A percentile compares a stretch with the other conserved stretches of the same genome.
These are phyloP conservation scores for Muscidifurax raptorellus DNA, from an alignment of 1,140 invertebrate genomes.

Conservation along the genomic window DNA sequence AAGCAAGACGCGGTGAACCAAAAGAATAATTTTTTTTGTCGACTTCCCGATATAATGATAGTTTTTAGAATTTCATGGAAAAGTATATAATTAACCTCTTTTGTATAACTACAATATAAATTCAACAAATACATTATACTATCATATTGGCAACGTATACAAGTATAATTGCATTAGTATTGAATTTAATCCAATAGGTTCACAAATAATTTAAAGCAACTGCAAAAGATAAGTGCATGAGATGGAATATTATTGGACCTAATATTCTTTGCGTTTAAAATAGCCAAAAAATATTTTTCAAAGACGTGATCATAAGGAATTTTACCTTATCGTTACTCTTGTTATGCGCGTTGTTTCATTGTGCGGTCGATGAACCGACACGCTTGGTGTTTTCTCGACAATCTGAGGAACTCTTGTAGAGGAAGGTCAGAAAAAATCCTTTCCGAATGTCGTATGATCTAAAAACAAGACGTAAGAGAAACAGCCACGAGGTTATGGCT, in stretches of 20 bases:
- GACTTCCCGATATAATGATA: too few species aligned
- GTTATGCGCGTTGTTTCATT: background rate
- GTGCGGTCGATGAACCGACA: conserved; percentile 3
- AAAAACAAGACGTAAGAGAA: conserved; percentile 20
- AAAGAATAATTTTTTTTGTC: too few species aligned
- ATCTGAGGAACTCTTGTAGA: background rate
- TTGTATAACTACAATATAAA: background rate
- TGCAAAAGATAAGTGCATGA: too few species aligned
- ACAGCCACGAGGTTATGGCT: conserved; percentile 38
- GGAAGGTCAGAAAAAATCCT: conserved; percentile 17
- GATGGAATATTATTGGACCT: background rate
- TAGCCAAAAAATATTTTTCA: background rate
- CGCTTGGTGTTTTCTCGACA: background rate
- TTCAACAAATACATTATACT: too few species aligned
- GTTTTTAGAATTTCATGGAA: too few species aligned
- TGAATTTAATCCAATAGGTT: background rate
- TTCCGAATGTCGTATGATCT: conserved; percentile 18
- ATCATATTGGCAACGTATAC: background rate
- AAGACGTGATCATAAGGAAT: conserved; percentile 3
- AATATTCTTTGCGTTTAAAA: background rate
- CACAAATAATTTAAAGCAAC: background rate
- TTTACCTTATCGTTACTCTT: conserved; percentile 28
- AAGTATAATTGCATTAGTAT: background rate
- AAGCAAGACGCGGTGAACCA: too few species aligned
- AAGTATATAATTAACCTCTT: too few species aligned